Base-by-base conservation (phyloP, 2,888 invertebrate genomes). In the Eupithecia vulgata region DNA sequence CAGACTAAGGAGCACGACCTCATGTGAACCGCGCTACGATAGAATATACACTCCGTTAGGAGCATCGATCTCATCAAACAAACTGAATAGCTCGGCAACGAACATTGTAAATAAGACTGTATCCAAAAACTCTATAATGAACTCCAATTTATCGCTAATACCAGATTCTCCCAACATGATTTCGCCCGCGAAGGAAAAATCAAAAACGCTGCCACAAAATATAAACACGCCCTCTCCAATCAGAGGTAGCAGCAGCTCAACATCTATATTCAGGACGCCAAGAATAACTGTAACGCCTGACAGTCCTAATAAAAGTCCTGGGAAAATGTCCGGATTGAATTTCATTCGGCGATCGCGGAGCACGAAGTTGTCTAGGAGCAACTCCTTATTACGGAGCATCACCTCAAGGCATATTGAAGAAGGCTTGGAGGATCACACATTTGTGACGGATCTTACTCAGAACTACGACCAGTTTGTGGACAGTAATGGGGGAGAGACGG, bases 271-370 rank as follows among this genome's bases (percentile, higher is more conserved):
- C 83, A 90, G 89, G 83, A 88, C 91, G 48, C 93, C 93, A 68
- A 88, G 88, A 81, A 91, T 92, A 82, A 91, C 92, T 5, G 91
- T 94, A 65, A 93, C 93, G 75, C 91, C 95, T 80, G 88, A 95
- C 85, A 90, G 93, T 82, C 91, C 94, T 8, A 91, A 91, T 77
- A 95, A 95, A 83, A 95, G 95, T 84, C 95, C 95, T 37, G 91
- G 92, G 8, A 93, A 90, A 86, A 90, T 92, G 74, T 87, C 94
- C 4, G 94, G 94, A 30, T 87, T 96, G 42, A 96, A 95, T 83
- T 96, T 97, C 80, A 96, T 97, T 81, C 94, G 97, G 15, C 94
- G 97, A 72, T 96, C 97, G 7, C 96, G 97, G 82, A 97, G 97
- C 79, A 96, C 97, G 1, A 97, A 97, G 85, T 85, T 97, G 67